A percentile compares a stretch with the other conserved stretches of the same genome.
Conservation (phyloP, 2,113 vertebrate species). For the Tenrec ecaudatus region DNA sequence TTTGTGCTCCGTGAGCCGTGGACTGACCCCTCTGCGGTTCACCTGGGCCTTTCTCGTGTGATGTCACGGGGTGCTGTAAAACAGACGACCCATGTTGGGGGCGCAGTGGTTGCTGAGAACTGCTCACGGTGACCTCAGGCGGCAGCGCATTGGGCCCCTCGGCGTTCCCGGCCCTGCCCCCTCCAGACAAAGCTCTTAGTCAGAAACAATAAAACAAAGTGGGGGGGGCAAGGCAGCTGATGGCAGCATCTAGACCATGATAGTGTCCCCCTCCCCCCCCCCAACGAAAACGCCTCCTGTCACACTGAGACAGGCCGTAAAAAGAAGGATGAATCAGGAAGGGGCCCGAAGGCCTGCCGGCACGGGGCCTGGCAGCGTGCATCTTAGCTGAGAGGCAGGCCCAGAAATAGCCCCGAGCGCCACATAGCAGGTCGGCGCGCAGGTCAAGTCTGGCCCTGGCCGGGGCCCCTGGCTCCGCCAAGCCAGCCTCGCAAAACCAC, state of each 20-base stretch:
- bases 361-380: neutral
- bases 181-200: neutral
- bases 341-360: neutral
- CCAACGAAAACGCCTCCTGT: slow-evolving; percentile 55
- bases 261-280: slow-evolving; percentile 11
- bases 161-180: too few relatives aligned
- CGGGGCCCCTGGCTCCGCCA: neutral
- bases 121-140: too few relatives aligned
- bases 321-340: slow-evolving; percentile 64
- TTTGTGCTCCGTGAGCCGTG: too few relatives aligned
- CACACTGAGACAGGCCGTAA: slow-evolving; percentile 11
- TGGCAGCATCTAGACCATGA: slow-evolving; percentile 60
- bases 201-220: slow-evolving; percentile 44
- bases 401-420: slow-evolving; percentile 46
- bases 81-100: too few relatives aligned
- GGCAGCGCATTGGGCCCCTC: too few relatives aligned
- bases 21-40: too few relatives aligned
- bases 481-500: neutral
- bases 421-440: neutral
- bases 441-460: neutral
- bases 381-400: neutral
- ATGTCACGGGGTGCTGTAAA: too few relatives aligned
- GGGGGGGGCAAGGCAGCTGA: slow-evolving; percentile 59
- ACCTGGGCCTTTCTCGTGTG: too few relatives aligned
- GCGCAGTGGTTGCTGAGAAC: too few relatives aligned